Conservation (phyloP, 2,797 vertebrate species). For the Mastacembelus armatus region DNA sequence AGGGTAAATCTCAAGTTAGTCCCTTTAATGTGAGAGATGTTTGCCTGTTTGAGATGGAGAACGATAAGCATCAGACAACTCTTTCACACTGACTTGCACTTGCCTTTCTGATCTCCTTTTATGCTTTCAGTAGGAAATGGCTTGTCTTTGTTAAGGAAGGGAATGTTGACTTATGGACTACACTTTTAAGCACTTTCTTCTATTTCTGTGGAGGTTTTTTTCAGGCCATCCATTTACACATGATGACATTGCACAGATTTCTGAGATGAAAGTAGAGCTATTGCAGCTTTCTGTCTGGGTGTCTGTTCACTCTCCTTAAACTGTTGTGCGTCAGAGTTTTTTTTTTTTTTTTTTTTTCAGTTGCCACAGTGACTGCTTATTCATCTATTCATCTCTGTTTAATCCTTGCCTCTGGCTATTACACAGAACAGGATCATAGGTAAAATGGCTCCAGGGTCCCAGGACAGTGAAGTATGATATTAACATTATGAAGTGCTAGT, state of each 20-base stretch:
- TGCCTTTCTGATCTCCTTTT: constrained; percentile 8
- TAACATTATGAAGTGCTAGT: constrained; percentile 71
- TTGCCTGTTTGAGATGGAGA: constrained; percentile 31
- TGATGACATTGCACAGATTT: constrained; percentile 50
- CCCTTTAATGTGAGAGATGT: constrained; percentile 36
- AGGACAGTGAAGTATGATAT: constrained; percentile 68
- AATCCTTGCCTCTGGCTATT: constrained; percentile 63
- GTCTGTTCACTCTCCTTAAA: constrained; percentile 32
- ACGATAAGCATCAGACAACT: constrained; percentile 30
- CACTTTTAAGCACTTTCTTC: constrained; percentile 59
- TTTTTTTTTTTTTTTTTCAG: constrained; percentile 10
- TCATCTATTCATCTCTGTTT: constrained; percentile 68
- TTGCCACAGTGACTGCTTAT: constrained; percentile 61
- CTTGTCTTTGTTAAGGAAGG: constrained; percentile 48
- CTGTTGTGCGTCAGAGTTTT: constrained; percentile 28
- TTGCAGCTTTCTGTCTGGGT: constrained; percentile 25
- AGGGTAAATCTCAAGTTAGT: constrained; percentile 38
- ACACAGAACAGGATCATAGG: constrained; percentile 51
- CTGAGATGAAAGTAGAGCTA: constrained; percentile 24
- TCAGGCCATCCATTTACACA: constrained; percentile 28
- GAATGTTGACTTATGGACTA: constrained; percentile 56
- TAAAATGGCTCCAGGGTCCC: constrained; percentile 35
- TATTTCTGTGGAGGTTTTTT: constrained; percentile 58
- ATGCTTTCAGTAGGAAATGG: constrained; percentile 60
- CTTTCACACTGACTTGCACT: constrained; percentile 15